Percentiles rank a stretch among this genome's conserved stretches.
These are phyloP conservation scores for Tyrophagus putrescentiae DNA, from an alignment of 1,140 invertebrate genomes.

Conservation along the genomic window DNA sequence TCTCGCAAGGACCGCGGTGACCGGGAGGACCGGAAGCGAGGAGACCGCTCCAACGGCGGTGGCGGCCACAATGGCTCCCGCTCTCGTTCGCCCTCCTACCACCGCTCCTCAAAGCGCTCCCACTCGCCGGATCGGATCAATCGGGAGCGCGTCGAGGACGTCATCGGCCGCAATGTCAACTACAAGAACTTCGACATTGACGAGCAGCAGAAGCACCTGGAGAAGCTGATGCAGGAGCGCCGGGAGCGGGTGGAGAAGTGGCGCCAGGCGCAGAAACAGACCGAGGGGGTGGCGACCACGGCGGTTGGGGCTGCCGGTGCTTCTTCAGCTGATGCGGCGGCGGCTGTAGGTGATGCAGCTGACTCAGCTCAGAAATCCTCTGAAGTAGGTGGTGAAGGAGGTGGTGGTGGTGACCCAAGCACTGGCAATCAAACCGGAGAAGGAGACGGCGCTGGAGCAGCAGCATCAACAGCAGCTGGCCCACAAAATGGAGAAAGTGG, in stretches of 20 bases:
- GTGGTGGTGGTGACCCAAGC: neutral
- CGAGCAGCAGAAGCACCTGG: constrained; percentile 60
- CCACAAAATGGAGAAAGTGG: constrained; percentile 21
- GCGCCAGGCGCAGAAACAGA: constrained; percentile 70
- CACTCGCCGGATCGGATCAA: neutral
- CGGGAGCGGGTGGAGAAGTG: constrained; percentile 82
- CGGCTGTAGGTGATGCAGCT: too few species aligned
- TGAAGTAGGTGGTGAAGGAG: too few species aligned
- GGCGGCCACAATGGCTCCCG: neutral
- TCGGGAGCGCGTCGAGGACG: constrained; percentile 16
- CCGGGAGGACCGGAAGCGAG: neutral
- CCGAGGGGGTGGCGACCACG: constrained; percentile 64
- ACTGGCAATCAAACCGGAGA: constrained; percentile 28
- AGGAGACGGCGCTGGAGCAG: constrained; percentile 41
- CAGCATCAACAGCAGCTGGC: constrained; percentile 23
- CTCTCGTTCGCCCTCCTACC: neutral
- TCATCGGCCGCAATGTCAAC: constrained; percentile 23
- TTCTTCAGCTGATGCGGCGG: too few species aligned
- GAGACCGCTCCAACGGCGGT: neutral
- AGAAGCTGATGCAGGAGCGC: constrained; percentile 89
- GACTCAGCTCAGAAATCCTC: too few species aligned
- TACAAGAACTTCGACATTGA: constrained; percentile 32
- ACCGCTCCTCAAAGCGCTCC: neutral
- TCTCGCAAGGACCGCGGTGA: neutral
- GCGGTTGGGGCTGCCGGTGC: constrained; percentile 55